Conservation (phyloP, 2,888 invertebrate species). For the Tromatobia lineatoria region DNA sequence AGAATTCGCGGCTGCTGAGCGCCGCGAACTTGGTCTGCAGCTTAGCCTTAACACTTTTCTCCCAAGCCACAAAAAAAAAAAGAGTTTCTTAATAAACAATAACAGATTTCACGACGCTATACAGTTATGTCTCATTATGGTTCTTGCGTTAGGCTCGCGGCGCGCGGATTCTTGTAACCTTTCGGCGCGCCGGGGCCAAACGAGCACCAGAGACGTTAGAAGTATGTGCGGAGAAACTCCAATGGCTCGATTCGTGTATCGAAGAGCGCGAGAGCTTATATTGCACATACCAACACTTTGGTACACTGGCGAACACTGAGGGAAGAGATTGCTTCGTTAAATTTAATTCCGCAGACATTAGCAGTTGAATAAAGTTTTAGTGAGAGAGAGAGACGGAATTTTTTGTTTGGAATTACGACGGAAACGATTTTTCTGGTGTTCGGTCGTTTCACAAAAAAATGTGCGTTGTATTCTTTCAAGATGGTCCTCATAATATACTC, state of each 20-base stretch:
- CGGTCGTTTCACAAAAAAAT: no score
- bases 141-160: constrained; percentile 66
- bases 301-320: neutral
- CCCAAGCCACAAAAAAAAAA: constrained; percentile 43
- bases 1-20: constrained; percentile 42
- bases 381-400: no score
- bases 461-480: no score
- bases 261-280: constrained; percentile 4
- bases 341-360: no score
- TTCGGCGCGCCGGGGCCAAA: constrained; percentile 21
- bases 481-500: no score
- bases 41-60: constrained; percentile 14
- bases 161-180: constrained; percentile 59
- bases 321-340: no score
- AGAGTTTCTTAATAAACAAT: constrained; percentile 72
- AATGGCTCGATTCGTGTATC: constrained; percentile 20
- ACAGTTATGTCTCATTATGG: constrained; percentile 75
- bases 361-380: no score
- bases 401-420: no score
- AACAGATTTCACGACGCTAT: constrained; percentile 72
- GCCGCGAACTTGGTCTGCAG: neutral
- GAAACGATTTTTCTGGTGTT: no score
- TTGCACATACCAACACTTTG: neutral
- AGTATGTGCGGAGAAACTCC: constrained; percentile 3
- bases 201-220: constrained; percentile 1